Conservation (phyloP, 2,797 vertebrate genomes). For the Phataginus tetradactyla region DNA sequence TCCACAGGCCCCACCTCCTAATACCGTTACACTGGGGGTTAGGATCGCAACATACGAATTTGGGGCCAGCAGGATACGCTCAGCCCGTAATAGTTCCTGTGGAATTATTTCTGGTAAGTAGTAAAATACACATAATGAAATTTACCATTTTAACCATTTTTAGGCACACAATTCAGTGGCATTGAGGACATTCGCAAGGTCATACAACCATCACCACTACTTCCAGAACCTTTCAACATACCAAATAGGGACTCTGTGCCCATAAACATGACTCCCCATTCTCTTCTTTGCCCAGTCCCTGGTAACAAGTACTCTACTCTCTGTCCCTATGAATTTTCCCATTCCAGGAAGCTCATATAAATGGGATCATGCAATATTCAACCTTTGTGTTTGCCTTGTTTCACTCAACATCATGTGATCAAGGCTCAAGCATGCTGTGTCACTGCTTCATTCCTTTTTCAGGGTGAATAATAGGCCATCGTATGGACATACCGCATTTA, state of each 20-base stretch:
- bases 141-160: not conserved
- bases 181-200: not conserved
- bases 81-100: not conserved
- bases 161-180: too few relatives aligned
- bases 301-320: not conserved
- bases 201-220: not conserved
- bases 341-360: not conserved
- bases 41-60: not conserved
- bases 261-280: too few relatives aligned
- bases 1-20: not conserved
- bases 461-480: not conserved
- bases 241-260: not conserved
- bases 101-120: not conserved
- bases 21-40: not conserved
- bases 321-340: not conserved
- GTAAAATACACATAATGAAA: not conserved
- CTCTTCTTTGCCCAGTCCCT: too few relatives aligned
- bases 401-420: not conserved
- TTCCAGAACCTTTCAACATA: not conserved
- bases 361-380: not conserved
- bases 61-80: not conserved
- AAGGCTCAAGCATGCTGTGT: not conserved
- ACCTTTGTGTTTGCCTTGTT: not conserved
- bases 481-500: not conserved
- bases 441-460: too few relatives aligned